phyloP scores from a whole-genome alignment of 2,113 vertebrate species.

The Asarcornis scutulata region DNA sequence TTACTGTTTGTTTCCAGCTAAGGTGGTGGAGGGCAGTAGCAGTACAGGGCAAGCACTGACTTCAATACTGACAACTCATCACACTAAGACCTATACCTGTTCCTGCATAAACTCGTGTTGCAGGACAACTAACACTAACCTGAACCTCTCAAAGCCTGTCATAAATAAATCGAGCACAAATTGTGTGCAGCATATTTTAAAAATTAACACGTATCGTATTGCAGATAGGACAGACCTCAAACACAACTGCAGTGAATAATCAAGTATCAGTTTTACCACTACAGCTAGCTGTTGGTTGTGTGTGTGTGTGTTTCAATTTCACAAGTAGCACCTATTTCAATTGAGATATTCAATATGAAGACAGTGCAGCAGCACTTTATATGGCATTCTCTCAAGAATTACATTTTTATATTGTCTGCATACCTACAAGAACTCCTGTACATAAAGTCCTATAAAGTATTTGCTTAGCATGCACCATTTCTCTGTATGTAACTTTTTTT shows the following conservation, averaged over 20 bases:
- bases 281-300: background rate
- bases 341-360: background rate
- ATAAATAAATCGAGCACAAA: background rate
- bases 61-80: background rate
- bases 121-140: background rate
- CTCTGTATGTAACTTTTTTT: background rate
- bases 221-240: background rate
- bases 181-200: fast-evolving
- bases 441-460: background rate
- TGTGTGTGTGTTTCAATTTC: background rate
- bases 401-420: background rate
- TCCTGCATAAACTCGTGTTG: background rate
- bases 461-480: background rate
- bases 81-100: background rate
- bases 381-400: background rate
- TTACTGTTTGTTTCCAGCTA: background rate
- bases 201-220: background rate
- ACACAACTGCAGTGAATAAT: background rate
- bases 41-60: background rate
- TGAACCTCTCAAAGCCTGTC: background rate
- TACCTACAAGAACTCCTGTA: background rate
- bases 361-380: background rate
- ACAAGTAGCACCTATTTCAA: background rate
- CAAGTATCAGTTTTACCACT: background rate
- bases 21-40: background rate